Base-by-base conservation (phyloP, 2,888 invertebrate genomes). In the Zaprionus lineosus region DNA sequence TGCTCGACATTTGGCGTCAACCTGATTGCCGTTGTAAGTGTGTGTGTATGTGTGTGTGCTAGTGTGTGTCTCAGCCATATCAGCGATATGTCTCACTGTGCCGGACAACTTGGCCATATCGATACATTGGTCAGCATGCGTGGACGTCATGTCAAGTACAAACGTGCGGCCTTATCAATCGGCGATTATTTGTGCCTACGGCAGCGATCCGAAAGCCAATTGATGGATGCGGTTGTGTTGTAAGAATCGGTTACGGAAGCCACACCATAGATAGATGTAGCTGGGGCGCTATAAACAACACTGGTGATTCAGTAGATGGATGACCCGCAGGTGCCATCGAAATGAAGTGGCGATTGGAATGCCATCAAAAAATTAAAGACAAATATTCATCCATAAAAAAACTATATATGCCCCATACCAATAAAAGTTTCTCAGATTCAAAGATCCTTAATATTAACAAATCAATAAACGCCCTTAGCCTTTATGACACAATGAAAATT, bases 121-220 rank as follows among this genome's bases (percentile, higher is more conserved):
- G 36, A 37, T 29, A 59, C 36, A 63, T 39, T 58, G 62, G 50
- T 44, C 68, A 57, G 47, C 62, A 74, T 66, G 63, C 61, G 61
- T 59, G 75, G 61, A 66, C 75, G 79, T 74, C 75, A 78, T 82
- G 65, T 82, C 74, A 70, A 55, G 60, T 52, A 63, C 63, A 61
- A 63, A 61, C 60, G 56, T 59, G 70, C 36, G 7, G 6, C 36
- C 76, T 76, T 76, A 76, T 76, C 76, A 36, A 40, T 21, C 21
- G 26, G 34, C 46, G 40, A 37, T n/a, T n/a, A n/a, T n/a, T n/a
- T n/a, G n/a, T n/a, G n/a, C n/a, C n/a, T n/a, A n/a, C 39, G 31
- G 56, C 50, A 8, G n/a, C 46, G 9, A 4, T 9, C 14, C 33
- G 46, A 50, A 15, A 39, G 29, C 12, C 26, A 26, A 26, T 37